phyloP scores from a whole-genome alignment of 2,797 vertebrate genomes.

The Semaprochilodus insignis region DNA sequence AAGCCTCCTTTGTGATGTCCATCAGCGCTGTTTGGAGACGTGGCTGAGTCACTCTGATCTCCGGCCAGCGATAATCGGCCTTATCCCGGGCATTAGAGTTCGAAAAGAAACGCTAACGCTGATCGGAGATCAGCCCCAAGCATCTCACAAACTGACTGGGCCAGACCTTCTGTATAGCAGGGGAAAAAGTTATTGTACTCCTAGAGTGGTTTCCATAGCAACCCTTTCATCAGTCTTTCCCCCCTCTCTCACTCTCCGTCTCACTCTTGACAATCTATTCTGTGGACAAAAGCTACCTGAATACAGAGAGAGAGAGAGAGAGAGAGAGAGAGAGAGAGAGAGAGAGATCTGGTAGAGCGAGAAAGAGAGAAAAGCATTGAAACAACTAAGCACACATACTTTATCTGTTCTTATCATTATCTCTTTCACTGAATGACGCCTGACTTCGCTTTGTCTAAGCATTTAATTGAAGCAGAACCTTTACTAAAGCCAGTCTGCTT shows the following conservation, averaged over 20 bases:
- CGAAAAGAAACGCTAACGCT: too few relatives aligned
- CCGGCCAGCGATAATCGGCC: neutral
- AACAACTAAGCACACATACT: neutral
- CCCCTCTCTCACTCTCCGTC: slow-evolving; percentile 27
- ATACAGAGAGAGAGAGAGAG: slow-evolving; percentile 48
- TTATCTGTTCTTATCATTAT: neutral
- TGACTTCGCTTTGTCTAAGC: neutral
- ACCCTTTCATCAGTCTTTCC: slow-evolving; percentile 71
- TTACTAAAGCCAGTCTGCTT: neutral
- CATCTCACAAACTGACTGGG: slow-evolving; percentile 58
- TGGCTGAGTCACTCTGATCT: neutral
- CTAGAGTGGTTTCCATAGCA: slow-evolving; percentile 74
- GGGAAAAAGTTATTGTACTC: slow-evolving; percentile 66
- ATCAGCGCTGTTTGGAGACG: neutral
- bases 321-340: slow-evolving; percentile 48
- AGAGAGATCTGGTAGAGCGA: neutral
- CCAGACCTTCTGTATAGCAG: slow-evolving; percentile 57
- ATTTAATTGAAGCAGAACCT: neutral
- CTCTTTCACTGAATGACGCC: neutral
- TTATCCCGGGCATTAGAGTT: neutral
- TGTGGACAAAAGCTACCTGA: slow-evolving; percentile 67
- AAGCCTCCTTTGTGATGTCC: slow-evolving; percentile 14
- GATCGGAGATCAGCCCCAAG: slow-evolving; percentile 28
- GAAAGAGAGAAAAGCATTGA: neutral
- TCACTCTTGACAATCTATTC: slow-evolving; percentile 61